A percentile compares a stretch with the other conserved stretches of the same genome.
Conservation (phyloP, 2,113 vertebrate genomes). For the Microtus pennsylvanicus region DNA sequence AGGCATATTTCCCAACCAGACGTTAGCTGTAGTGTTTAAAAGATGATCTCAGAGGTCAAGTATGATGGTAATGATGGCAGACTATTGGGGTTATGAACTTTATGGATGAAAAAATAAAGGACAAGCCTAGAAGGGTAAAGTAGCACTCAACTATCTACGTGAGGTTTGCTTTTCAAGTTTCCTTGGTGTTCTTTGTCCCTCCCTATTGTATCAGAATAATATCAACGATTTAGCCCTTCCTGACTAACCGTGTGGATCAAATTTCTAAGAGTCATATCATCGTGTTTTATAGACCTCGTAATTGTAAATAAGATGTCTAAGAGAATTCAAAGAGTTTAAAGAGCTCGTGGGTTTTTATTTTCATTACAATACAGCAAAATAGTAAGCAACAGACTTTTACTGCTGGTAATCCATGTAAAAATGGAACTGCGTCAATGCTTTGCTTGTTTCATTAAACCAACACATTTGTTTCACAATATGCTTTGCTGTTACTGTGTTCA, state of each 20-base stretch:
- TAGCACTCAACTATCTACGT: not conserved
- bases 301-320: conserved; percentile 60
- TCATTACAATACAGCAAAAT: conserved; percentile 59
- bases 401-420: conserved; percentile 71
- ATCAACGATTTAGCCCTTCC: not conserved
- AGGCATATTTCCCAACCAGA: not conserved
- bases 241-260: not conserved
- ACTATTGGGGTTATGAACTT: not conserved
- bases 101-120: not conserved
- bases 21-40: not conserved
- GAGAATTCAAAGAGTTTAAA: conserved; percentile 51
- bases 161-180: not conserved
- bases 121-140: not conserved
- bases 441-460: conserved; percentile 69
- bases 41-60: conserved; percentile 15
- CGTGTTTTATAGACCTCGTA: conserved; percentile 28
- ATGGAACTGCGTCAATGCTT: conserved; percentile 71
- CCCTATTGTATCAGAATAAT: not conserved
- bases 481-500: conserved; percentile 70
- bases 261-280: not conserved
- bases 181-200: not conserved
- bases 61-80: not conserved
- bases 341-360: conserved; percentile 61
- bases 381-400: conserved; percentile 71
- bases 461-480: conserved; percentile 81